Conservation (phyloP, 2,113 vertebrate genomes). For the Tringa solitaria region DNA sequence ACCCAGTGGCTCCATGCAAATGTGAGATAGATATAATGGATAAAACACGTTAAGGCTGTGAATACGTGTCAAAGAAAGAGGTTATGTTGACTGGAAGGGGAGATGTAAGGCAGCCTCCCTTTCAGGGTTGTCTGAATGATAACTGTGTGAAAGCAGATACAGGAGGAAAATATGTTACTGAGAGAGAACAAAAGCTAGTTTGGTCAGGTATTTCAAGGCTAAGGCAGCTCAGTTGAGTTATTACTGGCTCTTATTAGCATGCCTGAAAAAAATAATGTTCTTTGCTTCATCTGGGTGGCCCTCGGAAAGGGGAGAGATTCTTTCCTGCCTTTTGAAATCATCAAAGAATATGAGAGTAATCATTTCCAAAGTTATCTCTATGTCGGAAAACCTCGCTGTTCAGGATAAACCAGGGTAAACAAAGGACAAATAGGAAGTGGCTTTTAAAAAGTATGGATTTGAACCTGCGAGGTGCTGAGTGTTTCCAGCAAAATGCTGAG, state of each 20-base stretch:
- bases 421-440: conserved; percentile 51
- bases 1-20: background rate
- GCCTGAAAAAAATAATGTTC: conserved; percentile 30
- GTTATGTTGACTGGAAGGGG: background rate
- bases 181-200: conserved; percentile 46
- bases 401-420: conserved; percentile 63
- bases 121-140: background rate
- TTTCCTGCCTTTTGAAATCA: conserved; percentile 72
- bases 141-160: background rate
- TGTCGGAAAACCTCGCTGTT: conserved; percentile 40
- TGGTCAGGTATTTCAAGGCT: conserved; percentile 45
- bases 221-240: conserved; percentile 48
- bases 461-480: conserved; percentile 36
- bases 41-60: background rate
- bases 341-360: conserved; percentile 56
- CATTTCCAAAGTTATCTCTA: conserved; percentile 61
- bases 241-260: conserved; percentile 65
- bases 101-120: background rate
- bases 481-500: conserved; percentile 14
- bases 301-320: conserved; percentile 64
- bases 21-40: background rate
- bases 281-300: conserved; percentile 47
- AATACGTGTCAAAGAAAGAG: background rate
- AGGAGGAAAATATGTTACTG: background rate
- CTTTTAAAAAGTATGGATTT: conserved; percentile 44